Evolutionary conservation across 2,888 invertebrate species (phyloP).

Genomic region (Volucella zonaria): DNA sequence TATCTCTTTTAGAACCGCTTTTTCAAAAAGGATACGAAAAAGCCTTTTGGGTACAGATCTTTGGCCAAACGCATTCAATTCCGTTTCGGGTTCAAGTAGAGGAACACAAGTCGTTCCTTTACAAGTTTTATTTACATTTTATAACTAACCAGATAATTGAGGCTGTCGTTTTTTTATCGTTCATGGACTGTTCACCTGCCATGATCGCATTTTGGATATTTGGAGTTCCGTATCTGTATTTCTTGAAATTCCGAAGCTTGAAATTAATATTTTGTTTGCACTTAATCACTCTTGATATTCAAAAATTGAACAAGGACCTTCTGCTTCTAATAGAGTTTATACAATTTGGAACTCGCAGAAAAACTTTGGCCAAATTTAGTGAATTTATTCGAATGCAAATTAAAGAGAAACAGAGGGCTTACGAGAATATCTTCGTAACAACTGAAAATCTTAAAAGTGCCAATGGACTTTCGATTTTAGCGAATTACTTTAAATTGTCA

Average conservation of each 20-base stretch:
- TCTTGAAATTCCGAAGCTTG: constrained; percentile 43
- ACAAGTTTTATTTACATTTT: constrained; percentile 53
- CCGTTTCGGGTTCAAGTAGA: constrained; percentile 41
- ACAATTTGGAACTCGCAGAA: constrained; percentile 6
- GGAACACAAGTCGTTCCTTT: constrained; percentile 55
- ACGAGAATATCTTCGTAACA: constrained; percentile 49
- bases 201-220: neutral
- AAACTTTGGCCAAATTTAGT: constrained; percentile 21
- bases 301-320: constrained; percentile 45
- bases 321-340: constrained; percentile 52
- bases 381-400: constrained; percentile 41
- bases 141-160: neutral
- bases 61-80: constrained; percentile 8
- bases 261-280: constrained; percentile 56
- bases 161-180: neutral
- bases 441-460: constrained; percentile 43
- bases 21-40: constrained; percentile 36
- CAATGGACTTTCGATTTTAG: constrained; percentile 32
- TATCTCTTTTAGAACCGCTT: constrained; percentile 52
- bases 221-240: constrained; percentile 5
- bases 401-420: constrained; percentile 41
- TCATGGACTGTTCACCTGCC: neutral
- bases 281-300: constrained; percentile 38
- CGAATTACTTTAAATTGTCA: constrained; percentile 50
- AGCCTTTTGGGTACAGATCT: constrained; percentile 59